Conservation (phyloP, 2,888 invertebrate species). For the Gerosis bhagava region DNA sequence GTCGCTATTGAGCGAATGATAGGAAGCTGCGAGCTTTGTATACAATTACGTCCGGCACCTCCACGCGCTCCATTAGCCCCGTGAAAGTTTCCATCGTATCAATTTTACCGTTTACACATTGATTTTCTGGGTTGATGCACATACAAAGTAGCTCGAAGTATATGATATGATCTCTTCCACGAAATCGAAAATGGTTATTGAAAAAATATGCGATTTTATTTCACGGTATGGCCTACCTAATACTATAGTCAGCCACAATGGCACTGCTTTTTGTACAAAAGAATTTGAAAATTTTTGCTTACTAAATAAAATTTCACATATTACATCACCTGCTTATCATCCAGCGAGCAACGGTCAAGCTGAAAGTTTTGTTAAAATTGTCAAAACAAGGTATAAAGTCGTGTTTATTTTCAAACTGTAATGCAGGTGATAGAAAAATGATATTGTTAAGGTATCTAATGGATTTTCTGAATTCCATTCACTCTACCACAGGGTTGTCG, state of each 20-base stretch:
- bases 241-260: neutral
- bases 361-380: too few species aligned
- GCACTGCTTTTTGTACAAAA: neutral
- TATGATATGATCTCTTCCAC: neutral
- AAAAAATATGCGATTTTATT: neutral
- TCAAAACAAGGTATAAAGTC: too few species aligned
- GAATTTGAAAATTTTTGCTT: neutral
- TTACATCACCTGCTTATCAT: too few species aligned
- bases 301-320: too few species aligned
- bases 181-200: neutral
- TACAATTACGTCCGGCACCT: constrained; percentile 17
- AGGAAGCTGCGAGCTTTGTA: constrained; percentile 16
- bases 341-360: too few species aligned
- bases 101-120: constrained; percentile 4
- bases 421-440: neutral
- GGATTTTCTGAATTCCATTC: neutral
- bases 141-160: neutral
- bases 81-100: constrained; percentile 8
- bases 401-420: too few species aligned
- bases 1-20: too few species aligned
- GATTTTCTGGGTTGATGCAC: constrained; percentile 23
- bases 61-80: constrained; percentile 20
- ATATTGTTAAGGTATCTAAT: neutral
- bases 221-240: neutral
- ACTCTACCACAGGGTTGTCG: too few species aligned